These are phyloP conservation scores for Oncorhynchus gorbuscha DNA, from an alignment of 2,113 vertebrate genomes.

Conservation along the genomic window DNA sequence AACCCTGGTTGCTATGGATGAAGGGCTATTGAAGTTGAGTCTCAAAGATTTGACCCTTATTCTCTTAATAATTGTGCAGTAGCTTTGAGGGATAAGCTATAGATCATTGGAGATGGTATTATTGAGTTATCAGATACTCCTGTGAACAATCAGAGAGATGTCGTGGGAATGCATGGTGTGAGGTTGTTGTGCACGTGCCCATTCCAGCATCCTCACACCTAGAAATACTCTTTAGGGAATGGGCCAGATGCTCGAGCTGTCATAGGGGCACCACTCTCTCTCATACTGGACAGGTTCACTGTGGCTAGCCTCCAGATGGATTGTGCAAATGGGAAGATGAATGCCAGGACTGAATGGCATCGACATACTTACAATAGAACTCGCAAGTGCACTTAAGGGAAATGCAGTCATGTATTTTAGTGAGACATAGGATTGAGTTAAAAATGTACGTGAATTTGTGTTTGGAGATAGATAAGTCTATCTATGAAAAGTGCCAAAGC, in stretches of 20 bases:
- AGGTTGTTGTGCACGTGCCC: not conserved
- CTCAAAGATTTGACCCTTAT: not conserved
- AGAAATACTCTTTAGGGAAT: slow-evolving; percentile 18
- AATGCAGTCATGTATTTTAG: not conserved
- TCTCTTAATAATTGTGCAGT: not conserved
- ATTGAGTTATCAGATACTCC: slow-evolving; percentile 12
- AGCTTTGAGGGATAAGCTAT: not conserved
- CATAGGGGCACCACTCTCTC: not conserved
- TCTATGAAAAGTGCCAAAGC: not conserved
- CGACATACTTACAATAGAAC: not conserved
- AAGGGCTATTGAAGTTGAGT: not conserved
- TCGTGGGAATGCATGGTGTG: slow-evolving; percentile 26
- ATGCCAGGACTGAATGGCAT: not conserved
- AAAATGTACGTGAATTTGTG: not conserved
- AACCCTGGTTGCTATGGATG: not conserved
- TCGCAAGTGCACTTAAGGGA: not conserved
- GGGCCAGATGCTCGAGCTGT: not conserved
- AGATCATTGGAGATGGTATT: not conserved
- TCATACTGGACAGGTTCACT: not conserved
- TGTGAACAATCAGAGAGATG: slow-evolving; percentile 50
- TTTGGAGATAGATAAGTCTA: not conserved
- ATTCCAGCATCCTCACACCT: slow-evolving; percentile 21
- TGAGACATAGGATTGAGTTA: not conserved
- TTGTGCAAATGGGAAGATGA: not conserved
- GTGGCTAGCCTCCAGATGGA: not conserved